These are phyloP conservation scores for Cepaea hortensis DNA, from an alignment of 2,888 invertebrate genomes.

Conservation along the genomic window DNA sequence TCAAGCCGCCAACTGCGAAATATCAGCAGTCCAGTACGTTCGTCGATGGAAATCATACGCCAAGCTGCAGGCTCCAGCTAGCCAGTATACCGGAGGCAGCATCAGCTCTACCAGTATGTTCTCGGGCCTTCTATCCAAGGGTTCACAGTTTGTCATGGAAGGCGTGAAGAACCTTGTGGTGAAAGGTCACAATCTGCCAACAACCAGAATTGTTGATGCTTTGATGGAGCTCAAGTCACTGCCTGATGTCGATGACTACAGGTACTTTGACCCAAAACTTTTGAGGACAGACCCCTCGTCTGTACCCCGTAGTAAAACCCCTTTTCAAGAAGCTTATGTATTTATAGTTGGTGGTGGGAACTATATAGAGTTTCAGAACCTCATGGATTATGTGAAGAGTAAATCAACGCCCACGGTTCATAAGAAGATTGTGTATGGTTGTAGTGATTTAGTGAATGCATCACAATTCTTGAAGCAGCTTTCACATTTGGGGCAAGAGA, in stretches of 20 bases:
- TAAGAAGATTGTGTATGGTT: slow-evolving; percentile 94
- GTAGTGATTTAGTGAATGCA: slow-evolving; percentile 94
- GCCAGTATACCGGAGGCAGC: slow-evolving; percentile 86
- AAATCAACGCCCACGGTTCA: slow-evolving; percentile 78
- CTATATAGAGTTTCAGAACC: slow-evolving; percentile 99
- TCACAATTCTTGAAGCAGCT: slow-evolving; percentile 93
- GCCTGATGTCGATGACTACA: slow-evolving; percentile 89
- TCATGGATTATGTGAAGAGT: slow-evolving; percentile 94
- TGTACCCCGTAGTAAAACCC: slow-evolving; percentile 72
- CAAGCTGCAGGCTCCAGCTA: slow-evolving; percentile 85
- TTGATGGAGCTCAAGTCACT: slow-evolving; percentile 87
- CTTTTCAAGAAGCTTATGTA: slow-evolving; percentile 77
- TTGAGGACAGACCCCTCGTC: slow-evolving; percentile 80
- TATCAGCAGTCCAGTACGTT: slow-evolving; percentile 90
- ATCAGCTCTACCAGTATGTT: slow-evolving; percentile 98
- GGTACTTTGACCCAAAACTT: slow-evolving; percentile 96
- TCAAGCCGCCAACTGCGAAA: slow-evolving; percentile 88
- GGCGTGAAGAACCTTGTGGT: slow-evolving; percentile 99
- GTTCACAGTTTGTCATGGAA: slow-evolving; percentile 98
- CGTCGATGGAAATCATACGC: slow-evolving; percentile 93
- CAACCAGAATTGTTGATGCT: slow-evolving; percentile 93
- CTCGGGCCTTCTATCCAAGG: slow-evolving; percentile 96
- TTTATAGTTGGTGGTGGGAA: slow-evolving; percentile 83
- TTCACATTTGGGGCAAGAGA: slow-evolving; percentile 59
- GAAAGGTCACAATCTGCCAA: slow-evolving; percentile 96